phyloP scores from a whole-genome alignment of 2,797 vertebrate genomes.

The Bovichtus diacanthus region DNA sequence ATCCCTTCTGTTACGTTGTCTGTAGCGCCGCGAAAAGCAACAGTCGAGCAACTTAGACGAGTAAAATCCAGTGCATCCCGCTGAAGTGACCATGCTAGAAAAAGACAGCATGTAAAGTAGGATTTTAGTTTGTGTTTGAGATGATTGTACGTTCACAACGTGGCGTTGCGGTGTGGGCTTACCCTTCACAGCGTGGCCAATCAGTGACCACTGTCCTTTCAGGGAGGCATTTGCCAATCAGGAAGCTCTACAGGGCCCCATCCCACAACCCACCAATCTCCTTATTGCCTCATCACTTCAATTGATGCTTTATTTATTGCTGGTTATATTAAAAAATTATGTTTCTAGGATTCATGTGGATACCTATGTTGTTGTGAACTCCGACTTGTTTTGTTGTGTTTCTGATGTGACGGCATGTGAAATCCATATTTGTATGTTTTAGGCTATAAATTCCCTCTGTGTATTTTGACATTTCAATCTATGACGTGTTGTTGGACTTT shows the following conservation, averaged over 20 bases:
- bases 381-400: constrained; percentile 62
- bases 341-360: constrained; percentile 55
- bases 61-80: constrained; percentile 8
- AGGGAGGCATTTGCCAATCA: constrained; percentile 84
- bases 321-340: constrained; percentile 38
- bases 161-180: constrained; percentile 45
- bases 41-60: constrained; percentile 23
- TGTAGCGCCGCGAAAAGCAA: constrained; percentile 35
- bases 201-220: constrained; percentile 76
- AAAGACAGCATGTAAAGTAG: constrained; percentile 7
- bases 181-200: constrained; percentile 49
- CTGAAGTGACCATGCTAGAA: constrained; percentile 4
- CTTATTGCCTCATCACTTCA: constrained; percentile 54
- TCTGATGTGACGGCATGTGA: constrained; percentile 68
- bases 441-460: constrained; percentile 63
- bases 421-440: constrained; percentile 74
- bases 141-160: constrained; percentile 43
- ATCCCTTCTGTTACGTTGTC: constrained; percentile 60
- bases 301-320: constrained; percentile 61
- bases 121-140: constrained; percentile 38
- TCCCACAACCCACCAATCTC: constrained; percentile 57
- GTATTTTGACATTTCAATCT: constrained; percentile 72
- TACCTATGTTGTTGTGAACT: constrained; percentile 54
- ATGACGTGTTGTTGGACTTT: constrained; percentile 66
- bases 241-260: constrained; percentile 73